Evolutionary conservation across 1,140 invertebrate species (phyloP), one percentile per base, ranked within the genome.

Genomic region (Platyura marginata): DNA sequence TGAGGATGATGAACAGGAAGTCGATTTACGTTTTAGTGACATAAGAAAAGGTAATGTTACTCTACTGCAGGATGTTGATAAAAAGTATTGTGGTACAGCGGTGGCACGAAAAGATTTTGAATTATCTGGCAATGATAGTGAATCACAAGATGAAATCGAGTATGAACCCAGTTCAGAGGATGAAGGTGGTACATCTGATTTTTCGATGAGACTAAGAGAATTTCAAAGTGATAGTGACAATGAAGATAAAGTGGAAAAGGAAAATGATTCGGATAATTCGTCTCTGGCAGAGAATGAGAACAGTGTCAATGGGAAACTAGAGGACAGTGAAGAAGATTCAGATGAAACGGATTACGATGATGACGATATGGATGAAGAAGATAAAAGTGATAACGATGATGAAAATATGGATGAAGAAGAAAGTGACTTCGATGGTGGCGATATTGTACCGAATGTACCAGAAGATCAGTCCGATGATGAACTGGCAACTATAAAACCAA

Each of bases 51-150:
- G 65, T 49, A 82, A 77, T 51, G 59, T 77, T 3, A 67, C 73
- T 53, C 59, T 77, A 38, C 52, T 85, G 15, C 74, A 72, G 45
- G 73, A 82, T 47, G 51, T 74, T 21, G 79, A 80, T 59, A 66
- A 70, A 45, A 76, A 75, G 44, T 88, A 88, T 59, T 70, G 71
- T 37, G 82, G 81, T 0, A 72, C 74, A 64, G 75, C 78, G 38
- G 59, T 70, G 19, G 72, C 71, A 29, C 64, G 70, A 33, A 73
- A 71, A 48, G 61, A 67, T 37, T 44, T 67, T 23, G 62, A 52
- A 32, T 46, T 50, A 22, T 51, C 52, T 13, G 49, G 51, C n/a
- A 48, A 53, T 16, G 41, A 34, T 11, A 48, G 52, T 13, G 41
- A 34, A 15, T 19, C 18, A 22, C 43, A 48, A 22, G 45, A 21